Base-by-base conservation (phyloP, 2,888 invertebrate genomes). In the Lumbricus terrestris region DNA sequence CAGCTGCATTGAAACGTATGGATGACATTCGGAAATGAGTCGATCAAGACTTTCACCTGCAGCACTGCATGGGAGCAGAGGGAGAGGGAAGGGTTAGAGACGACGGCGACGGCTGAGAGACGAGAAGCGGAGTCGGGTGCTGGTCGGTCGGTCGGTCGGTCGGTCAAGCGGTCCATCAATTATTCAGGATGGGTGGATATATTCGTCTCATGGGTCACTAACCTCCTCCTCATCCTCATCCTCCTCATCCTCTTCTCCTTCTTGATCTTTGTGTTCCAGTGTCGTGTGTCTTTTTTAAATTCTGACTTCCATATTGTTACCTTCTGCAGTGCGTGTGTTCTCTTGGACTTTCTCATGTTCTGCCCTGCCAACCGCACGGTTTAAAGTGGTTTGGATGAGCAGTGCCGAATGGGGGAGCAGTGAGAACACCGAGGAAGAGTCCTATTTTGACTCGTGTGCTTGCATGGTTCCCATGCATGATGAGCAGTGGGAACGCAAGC, bases 1-100 rank as follows among this genome's bases (percentile, higher is more conserved):
- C 69, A 69, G 69, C 69, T 69, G 69, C n/a, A n/a, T n/a, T n/a
- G 8, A n/a, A 69, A 69, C 29, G 8, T 6, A 69, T 6, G 8
- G 69, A n/a, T n/a, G 69, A 69, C 69, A 69, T 69, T n/a, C 69
- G 69, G 69, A 69, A 69, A 69, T 69, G 69, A 69, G 69, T n/a
- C 69, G 69, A 69, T 69, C 69, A 69, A 29, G 69, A n/a, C 69
- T 69, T 69, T 69, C 69, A 69, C 69, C 69, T 69, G 69, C 69
- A n/a, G 69, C 69, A n/a, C 69, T 11, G n/a, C n/a, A n/a, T n/a
- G 69, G n/a, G 69, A n/a, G 23, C 20, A 69, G 69, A 69, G 4
- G 47, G n/a, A 16, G 47, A 18, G n/a, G n/a, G 69, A 16, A n/a
- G 69, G 69, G n/a, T 29, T n/a, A n/a, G 69, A n/a, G 69, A n/a